Evolutionary conservation across 2,113 vertebrate genomes (phyloP).

Genomic region (Psammodynastes pulverulentus): DNA sequence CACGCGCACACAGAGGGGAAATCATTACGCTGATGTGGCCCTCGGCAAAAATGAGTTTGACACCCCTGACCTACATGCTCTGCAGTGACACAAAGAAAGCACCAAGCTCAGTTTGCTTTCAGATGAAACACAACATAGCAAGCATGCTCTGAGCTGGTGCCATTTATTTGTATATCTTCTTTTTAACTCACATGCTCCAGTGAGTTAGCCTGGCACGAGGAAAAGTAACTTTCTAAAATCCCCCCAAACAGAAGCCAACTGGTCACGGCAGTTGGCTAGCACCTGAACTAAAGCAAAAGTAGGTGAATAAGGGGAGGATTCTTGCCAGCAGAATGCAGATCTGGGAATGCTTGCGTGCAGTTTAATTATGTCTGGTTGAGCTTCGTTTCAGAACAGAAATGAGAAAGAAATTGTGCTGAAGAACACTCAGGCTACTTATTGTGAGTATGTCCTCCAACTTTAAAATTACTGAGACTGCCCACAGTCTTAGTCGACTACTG

Average conservation of each 20-base stretch:
- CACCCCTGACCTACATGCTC: not conserved
- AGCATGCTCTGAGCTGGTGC: not conserved
- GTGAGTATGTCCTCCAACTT: not conserved
- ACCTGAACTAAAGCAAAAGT: not conserved
- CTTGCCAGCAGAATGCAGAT: not conserved
- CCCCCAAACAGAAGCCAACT: not conserved
- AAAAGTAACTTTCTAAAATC: not conserved
- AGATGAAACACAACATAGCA: not conserved
- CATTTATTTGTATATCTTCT: not conserved
- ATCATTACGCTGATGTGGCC: too few species aligned
- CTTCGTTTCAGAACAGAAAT: not conserved
- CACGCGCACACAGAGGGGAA: too few species aligned
- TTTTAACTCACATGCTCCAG: not conserved
- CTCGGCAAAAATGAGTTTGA: too few species aligned
- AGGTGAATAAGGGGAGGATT: not conserved
- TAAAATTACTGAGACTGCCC: not conserved
- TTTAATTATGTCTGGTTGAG: slow-evolving; percentile 25
- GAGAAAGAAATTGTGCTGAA: not conserved
- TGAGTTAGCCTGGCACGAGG: not conserved
- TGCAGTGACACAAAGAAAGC: not conserved
- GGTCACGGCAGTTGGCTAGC: not conserved
- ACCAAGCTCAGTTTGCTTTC: not conserved
- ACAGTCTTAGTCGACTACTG: not conserved
- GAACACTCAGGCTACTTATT: not conserved
- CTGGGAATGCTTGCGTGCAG: not conserved